Conservation (phyloP, 1,140 invertebrate species). For the Heliconius himera region DNA sequence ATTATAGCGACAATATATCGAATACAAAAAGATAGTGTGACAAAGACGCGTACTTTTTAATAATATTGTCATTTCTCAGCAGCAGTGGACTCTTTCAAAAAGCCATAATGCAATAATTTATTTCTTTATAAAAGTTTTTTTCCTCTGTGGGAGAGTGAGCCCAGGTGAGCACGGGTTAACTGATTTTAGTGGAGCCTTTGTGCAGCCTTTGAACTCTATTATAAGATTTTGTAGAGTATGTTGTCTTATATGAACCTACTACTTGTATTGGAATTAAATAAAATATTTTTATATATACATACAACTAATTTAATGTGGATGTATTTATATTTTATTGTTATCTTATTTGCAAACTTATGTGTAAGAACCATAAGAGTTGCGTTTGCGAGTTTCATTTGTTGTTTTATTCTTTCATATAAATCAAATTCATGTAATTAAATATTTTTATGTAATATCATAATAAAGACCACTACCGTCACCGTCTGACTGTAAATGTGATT, state of each 20-base stretch:
- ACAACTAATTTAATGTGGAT: too few species aligned
- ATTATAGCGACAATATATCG: slow-evolving; percentile 80
- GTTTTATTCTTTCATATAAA: too few species aligned
- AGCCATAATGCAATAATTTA: slow-evolving; percentile 81
- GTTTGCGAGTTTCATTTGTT: too few species aligned
- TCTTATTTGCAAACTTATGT: too few species aligned
- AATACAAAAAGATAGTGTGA: slow-evolving; percentile 81
- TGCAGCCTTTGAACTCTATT: slow-evolving; percentile 48
- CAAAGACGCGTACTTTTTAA: slow-evolving; percentile 80
- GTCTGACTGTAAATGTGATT: too few species aligned
- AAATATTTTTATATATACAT: neutral
- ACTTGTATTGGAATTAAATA: neutral
- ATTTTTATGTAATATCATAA: too few species aligned
- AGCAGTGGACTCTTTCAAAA: slow-evolving; percentile 81
- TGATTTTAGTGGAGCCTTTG: slow-evolving; percentile 50
- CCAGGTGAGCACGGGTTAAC: slow-evolving; percentile 79
- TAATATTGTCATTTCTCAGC: slow-evolving; percentile 82
- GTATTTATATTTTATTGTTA: too few species aligned
- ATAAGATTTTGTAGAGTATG: slow-evolving; percentile 23
- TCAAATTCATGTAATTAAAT: too few species aligned
- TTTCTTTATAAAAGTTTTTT: slow-evolving; percentile 80
- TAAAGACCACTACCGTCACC: too few species aligned
- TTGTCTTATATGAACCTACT: slow-evolving; percentile 4
- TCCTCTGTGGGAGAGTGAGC: slow-evolving; percentile 70
- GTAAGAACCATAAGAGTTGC: too few species aligned